Evolutionary conservation across 2,888 invertebrate genomes (phyloP), one percentile per base, ranked within the genome.

Genomic region (Gymnosoma rotundatum): DNA sequence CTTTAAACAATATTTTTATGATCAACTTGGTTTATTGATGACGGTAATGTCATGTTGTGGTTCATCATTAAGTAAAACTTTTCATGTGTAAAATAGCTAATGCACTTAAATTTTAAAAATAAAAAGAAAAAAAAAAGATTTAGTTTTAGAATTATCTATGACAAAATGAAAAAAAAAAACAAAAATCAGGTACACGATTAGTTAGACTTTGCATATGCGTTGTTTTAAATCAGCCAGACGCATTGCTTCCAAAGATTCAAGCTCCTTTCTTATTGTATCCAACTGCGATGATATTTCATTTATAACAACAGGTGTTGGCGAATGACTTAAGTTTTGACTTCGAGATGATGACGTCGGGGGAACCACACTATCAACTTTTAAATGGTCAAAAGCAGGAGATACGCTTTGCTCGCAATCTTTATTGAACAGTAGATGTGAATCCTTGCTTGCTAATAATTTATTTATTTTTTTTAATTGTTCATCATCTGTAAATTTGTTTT

Each of bases 161-260:
- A 50, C 4, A 25, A 25, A 25, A 25, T 25, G 4, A 25, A 25
- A 25, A 25, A 25, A 25, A 25, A 4, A 25, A 25, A 25, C 25
- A 50, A 50, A 50, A 50, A 66, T 18, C 58, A 60, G 60, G 32
- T 60, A 58, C 2, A 9, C 9, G 25, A 25, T 60, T 60, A 10
- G 6, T 60, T 78, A 85, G 45, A 58, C 78, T 64, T 73, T 74
- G 36, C 80, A 74, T 1, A 54, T 75, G 32, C 83, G 84, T 54
- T 70, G 48, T 54, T 86, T 63, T 58, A 86, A 81, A 75, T 86
- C 84, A 0, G 85, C 85, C 50, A 86, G 56, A 10, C 85, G 85
- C 64, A 74, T 61, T 10, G 84, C 78, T 70, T 87, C 86, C 32
- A 87, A 81, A 50, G 61, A 78, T 52, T 73, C 52, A 32, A 86